Base-by-base conservation (phyloP, 2,888 invertebrate genomes). In the Latheticus oryzae region DNA sequence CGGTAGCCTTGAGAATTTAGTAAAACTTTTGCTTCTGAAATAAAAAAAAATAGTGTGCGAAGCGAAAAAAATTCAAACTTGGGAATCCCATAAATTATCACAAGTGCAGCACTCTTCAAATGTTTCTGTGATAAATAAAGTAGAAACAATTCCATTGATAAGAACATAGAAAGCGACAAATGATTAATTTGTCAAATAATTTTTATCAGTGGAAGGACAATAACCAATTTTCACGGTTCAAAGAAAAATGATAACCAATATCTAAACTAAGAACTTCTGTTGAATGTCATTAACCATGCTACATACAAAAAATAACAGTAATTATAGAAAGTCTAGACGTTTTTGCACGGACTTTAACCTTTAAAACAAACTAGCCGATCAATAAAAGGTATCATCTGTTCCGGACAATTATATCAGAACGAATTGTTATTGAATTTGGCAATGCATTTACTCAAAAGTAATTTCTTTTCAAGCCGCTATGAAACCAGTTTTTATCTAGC, bases 281-380 rank as follows among this genome's bases (percentile, higher is more conserved):
- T 8, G 2, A 5, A 35, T 35, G n/a, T 19, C 35, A 15, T 4
- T 16, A 17, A 42, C 17, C 24, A 19, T 3, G 32, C 32, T 19
- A 19, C 5, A 32, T 15, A 5, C 7, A 28, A 33, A 2, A n/a
- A 43, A n/a, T 11, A 43, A 43, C 30, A 16, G 28, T 37, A 48
- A 48, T 48, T 35, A 48, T 26, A 26, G 16, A n/a, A 12, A 35
- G 48, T 48, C 48, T 48, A 48, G 48, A 48, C 48, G 35, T 35
- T 35, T 45, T 47, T 32, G 5, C 12, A 13, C 24, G 35, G 48
- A 28, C 38, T 50, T 50, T 24, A 28, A 50, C 50, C 48, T 48
- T 45, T 45, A 19, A 24, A 35, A 48, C 26, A 48, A 35, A 37
- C 35, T 42, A 17, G 28, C 26, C 9, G 35, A 37, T 48, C 48